These are phyloP conservation scores for Tipula helvola DNA, from an alignment of 2,888 invertebrate species.

Conservation along the genomic window DNA sequence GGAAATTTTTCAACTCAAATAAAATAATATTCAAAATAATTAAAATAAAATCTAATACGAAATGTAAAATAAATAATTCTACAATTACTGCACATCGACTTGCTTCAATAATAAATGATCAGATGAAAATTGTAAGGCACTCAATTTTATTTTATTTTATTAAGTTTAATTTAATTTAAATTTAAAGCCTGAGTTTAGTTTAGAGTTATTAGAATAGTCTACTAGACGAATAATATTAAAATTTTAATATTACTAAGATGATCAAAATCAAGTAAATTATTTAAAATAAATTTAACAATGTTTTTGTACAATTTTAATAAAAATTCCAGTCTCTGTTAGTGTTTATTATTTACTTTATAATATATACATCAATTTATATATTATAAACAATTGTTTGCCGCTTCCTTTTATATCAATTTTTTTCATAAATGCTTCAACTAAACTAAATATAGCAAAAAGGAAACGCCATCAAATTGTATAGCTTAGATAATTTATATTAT, in stretches of 20 bases:
- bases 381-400: neutral
- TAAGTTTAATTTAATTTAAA: neutral
- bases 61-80: neutral
- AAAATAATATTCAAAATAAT: neutral
- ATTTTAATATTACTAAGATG: neutral
- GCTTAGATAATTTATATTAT: neutral
- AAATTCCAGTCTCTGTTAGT: neutral
- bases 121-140: neutral
- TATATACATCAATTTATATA: neutral
- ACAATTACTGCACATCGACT: constrained; percentile 11
- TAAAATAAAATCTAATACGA: neutral
- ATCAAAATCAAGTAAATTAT: neutral
- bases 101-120: neutral
- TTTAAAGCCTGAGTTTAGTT: neutral
- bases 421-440: neutral
- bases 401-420: neutral
- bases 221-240: neutral
- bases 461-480: neutral
- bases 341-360: neutral
- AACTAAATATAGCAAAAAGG: neutral
- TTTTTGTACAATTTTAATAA: neutral
- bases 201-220: neutral
- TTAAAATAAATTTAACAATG: neutral
- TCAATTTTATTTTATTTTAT: neutral
- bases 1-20: neutral